Evolutionary conservation across 2,113 vertebrate species (phyloP), one percentile per base, ranked within the genome.

Genomic region (Balaeniceps rex): DNA sequence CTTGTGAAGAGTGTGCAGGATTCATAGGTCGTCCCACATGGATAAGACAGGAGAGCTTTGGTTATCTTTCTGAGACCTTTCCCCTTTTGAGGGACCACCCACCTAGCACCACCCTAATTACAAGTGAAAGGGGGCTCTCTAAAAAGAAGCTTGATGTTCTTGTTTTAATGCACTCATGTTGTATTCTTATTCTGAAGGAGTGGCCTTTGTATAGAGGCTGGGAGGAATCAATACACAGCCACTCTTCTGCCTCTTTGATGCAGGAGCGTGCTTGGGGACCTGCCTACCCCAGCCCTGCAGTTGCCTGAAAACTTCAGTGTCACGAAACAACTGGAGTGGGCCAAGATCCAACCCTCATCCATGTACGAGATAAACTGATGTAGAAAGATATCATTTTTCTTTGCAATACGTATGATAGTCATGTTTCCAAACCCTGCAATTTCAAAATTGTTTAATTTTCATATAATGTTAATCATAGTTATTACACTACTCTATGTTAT

Each of bases 371-470:
- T 33, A 49, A 58, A 47, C 46, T 74, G 80, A 75, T 89, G 49
- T 12, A 93, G 86, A 70, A 71, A 87, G 18, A 55, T 29, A 84
- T 3, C 4, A 16, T 85, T 95, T 97, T 91, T 80, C 38, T 74
- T 88, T 82, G 68, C 61, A 6, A 0, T 85, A 60, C 2, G 1
- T 94, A 87, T 44, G 55, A 87, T 83, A 76, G 92, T 83, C 69
- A 61, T 94, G 81, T 87, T 96, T 94, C 55, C 58, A 95, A 96
- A 91, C 68, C 82, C 94, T 94, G 84, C 80, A 90, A 96, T 95
- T 96, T 95, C 93, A 90, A 71, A 88, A 61, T 93, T 93, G 95
- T 88, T 83, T 97, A 90, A 95, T 97, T 95, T 76, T 96, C 84
- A 54, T 83, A 60, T 86, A 81, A 91, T 86, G 58, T 52, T 91